A percentile compares a stretch with the other conserved stretches of the same genome.
phyloP scores from a whole-genome alignment of 1,140 invertebrate species.

The Ceratina japonica region DNA sequence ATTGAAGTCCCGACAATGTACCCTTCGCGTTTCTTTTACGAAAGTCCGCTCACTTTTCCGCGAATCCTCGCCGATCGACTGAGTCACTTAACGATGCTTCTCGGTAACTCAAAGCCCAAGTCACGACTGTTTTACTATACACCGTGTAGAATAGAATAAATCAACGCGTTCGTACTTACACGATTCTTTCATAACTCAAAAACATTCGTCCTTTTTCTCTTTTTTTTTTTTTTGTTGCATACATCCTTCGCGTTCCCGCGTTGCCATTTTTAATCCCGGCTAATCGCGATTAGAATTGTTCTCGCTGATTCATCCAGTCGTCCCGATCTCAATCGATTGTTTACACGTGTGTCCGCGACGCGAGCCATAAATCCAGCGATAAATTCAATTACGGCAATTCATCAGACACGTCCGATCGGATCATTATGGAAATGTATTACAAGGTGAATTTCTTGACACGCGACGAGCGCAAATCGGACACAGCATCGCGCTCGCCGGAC shows the following conservation, averaged over 20 bases:
- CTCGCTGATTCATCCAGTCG: no score
- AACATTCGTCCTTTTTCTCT: no score
- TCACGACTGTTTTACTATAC: conserved; percentile 18
- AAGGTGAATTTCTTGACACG: conserved; percentile 22
- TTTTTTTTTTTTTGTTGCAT: no score
- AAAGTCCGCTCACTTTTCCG: conserved; percentile 17
- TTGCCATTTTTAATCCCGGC: no score
- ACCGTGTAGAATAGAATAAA: background rate
- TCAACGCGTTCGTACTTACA: no score
- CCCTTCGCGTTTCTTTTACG: background rate
- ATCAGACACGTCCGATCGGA: background rate
- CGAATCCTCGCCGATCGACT: conserved; percentile 11
- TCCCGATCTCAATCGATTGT: no score
- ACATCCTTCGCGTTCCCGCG: no score
- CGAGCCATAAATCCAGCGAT: no score
- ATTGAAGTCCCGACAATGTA: background rate
- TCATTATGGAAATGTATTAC: conserved; percentile 27
- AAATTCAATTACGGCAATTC: conserved; percentile 9
- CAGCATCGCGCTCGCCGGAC: no score
- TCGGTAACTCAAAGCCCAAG: background rate
- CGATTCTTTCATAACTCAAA: no score
- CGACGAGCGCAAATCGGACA: no score
- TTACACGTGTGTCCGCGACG: no score
- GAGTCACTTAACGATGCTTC: conserved; percentile 15
- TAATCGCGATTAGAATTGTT: conserved; percentile 10